These are phyloP conservation scores for Aratinga solstitialis DNA, from an alignment of 2,797 vertebrate species.

Conservation along the genomic window DNA sequence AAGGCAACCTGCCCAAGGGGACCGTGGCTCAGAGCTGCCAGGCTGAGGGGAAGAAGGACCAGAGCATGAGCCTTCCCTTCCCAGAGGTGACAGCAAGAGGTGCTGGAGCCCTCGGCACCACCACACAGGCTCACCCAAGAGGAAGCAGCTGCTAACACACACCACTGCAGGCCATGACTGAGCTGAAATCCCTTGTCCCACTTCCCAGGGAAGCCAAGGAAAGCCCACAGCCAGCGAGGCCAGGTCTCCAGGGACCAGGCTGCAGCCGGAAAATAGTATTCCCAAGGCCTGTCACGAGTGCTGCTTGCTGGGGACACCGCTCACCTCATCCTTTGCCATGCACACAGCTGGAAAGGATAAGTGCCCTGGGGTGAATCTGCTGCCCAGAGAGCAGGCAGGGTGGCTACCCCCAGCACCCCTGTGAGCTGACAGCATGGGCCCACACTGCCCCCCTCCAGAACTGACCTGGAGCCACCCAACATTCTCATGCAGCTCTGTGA, in stretches of 20 bases:
- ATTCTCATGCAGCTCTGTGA: neutral
- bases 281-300: accelerated
- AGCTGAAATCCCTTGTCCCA: neutral
- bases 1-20: neutral
- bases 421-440: neutral
- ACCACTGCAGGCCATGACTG: neutral
- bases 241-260: neutral
- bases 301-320: neutral
- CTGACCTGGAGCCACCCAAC: neutral
- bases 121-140: neutral
- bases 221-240: neutral
- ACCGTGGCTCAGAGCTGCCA: accelerated
- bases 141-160: neutral
- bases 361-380: neutral
- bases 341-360: neutral
- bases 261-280: constrained; percentile 4
- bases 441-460: neutral
- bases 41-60: neutral
- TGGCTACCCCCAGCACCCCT: neutral
- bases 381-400: neutral
- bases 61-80: neutral
- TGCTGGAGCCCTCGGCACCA: neutral
- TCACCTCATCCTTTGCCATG: neutral
- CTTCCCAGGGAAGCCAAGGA: neutral
- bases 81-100: accelerated